Evolutionary conservation across 2,888 invertebrate species (phyloP).

Genomic region (Hymenopus coronatus): DNA sequence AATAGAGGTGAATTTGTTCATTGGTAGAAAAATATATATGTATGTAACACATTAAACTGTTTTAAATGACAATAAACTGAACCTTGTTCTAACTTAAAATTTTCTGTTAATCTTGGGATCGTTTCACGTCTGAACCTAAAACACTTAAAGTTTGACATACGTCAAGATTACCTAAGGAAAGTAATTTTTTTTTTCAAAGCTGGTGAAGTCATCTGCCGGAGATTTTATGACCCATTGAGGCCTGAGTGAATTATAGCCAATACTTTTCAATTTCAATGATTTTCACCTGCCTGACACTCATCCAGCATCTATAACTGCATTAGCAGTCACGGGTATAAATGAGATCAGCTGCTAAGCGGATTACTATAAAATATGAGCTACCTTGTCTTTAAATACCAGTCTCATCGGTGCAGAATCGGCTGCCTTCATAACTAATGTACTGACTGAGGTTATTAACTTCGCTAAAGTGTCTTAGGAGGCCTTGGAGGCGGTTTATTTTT

Average conservation of each 20-base stretch:
- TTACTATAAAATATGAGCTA: not conserved
- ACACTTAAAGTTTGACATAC: no score
- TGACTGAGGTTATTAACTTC: not conserved
- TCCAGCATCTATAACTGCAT: not conserved
- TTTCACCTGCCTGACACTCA: not conserved
- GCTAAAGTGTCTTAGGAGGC: not conserved
- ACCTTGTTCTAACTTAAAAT: no score
- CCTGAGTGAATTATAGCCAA: not conserved
- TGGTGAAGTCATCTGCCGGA: not conserved
- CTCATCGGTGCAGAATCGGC: no score
- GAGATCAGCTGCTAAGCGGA: not conserved
- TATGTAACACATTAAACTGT: no score
- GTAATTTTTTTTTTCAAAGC: not conserved
- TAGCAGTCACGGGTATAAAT: not conserved
- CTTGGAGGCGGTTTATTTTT: no score
- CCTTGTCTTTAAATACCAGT: not conserved
- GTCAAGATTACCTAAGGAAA: not conserved
- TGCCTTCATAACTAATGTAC: not conserved
- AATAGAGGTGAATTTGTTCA: no score
- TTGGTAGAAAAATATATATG: no score
- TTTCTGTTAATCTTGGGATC: no score
- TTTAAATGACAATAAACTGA: no score
- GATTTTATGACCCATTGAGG: not conserved
- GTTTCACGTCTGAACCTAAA: no score
- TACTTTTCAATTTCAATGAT: not conserved